phyloP scores from a whole-genome alignment of 2,797 vertebrate genomes.

The Anomalospiza imberbis region DNA sequence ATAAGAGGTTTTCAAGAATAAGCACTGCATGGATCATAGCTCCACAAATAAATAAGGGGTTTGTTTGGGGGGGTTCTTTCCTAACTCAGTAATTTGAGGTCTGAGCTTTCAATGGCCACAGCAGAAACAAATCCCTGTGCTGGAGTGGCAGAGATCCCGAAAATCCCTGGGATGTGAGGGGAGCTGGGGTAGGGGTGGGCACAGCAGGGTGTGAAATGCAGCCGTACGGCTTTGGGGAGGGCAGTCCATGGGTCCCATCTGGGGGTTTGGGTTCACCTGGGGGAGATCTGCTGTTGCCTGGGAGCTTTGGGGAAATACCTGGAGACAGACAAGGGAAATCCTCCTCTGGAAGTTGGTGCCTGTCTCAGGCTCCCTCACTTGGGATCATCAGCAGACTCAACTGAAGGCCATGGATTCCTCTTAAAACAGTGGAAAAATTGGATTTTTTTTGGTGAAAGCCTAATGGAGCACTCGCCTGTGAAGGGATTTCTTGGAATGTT shows the following conservation, averaged over 20 bases:
- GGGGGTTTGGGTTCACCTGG: neutral
- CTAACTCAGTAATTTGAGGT: neutral
- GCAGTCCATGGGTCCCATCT: rapidly evolving
- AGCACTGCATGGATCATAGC: neutral
- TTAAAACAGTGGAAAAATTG: neutral
- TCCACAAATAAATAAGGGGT: neutral
- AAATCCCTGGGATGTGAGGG: neutral
- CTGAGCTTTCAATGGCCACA: neutral
- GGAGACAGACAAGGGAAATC: neutral
- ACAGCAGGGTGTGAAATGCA: rapidly evolving
- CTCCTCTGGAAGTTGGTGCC: neutral
- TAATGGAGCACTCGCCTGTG: neutral
- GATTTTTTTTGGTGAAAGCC: rapidly evolving
- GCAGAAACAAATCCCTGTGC: neutral
- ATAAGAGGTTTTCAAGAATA: neutral
- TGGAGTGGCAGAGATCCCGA: neutral
- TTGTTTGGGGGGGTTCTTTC: neutral
- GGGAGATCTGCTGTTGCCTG: no score
- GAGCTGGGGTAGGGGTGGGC: neutral
- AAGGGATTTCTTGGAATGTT: neutral
- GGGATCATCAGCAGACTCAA: neutral
- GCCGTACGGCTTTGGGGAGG: neutral
- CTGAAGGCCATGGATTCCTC: neutral
- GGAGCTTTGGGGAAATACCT: neutral
- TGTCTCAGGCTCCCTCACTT: rapidly evolving